Percentiles rank a stretch among this genome's conserved stretches.
Conservation (phyloP, 2,888 invertebrate genomes). For the Tetragnatha montana region DNA sequence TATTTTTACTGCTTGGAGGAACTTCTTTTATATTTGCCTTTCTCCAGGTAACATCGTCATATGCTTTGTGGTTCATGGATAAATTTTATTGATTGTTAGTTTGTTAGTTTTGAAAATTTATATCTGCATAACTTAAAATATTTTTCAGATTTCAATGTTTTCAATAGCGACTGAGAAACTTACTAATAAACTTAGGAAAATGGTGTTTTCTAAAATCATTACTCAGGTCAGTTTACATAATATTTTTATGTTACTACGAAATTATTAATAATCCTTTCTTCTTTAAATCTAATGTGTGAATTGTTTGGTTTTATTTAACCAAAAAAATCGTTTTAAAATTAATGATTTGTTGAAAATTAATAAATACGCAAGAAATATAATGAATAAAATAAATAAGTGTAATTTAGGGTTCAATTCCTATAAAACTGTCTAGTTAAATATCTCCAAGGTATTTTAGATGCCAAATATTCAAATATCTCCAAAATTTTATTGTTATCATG, state of each 20-base stretch:
- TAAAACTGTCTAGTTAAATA: too few relatives aligned
- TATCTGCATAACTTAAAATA: conserved; percentile 77
- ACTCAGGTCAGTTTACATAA: conserved; percentile 42
- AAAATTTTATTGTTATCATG: too few relatives aligned
- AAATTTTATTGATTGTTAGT: background rate
- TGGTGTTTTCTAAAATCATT: conserved; percentile 57
- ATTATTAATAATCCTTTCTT: background rate
- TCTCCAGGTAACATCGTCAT: conserved; percentile 79
- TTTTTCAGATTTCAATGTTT: conserved; percentile 56
- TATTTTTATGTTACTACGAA: background rate
- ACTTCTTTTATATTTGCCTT: conserved; percentile 83
- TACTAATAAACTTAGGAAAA: conserved; percentile 48
- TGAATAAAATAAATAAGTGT: too few relatives aligned
- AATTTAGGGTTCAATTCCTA: too few relatives aligned
- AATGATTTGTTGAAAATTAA: too few relatives aligned
- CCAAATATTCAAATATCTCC: too few relatives aligned
- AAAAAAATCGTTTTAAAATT: too few relatives aligned
- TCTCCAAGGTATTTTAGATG: too few relatives aligned
- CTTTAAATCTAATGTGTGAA: too few relatives aligned
- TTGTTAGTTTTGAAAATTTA: conserved; percentile 73
- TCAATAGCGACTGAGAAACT: conserved; percentile 60
- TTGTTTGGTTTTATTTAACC: too few relatives aligned
- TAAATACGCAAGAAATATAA: too few relatives aligned
- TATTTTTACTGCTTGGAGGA: conserved; percentile 83
- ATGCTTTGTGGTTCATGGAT: background rate